Conservation (phyloP, 2,888 invertebrate genomes). For the Agrochola lota region DNA sequence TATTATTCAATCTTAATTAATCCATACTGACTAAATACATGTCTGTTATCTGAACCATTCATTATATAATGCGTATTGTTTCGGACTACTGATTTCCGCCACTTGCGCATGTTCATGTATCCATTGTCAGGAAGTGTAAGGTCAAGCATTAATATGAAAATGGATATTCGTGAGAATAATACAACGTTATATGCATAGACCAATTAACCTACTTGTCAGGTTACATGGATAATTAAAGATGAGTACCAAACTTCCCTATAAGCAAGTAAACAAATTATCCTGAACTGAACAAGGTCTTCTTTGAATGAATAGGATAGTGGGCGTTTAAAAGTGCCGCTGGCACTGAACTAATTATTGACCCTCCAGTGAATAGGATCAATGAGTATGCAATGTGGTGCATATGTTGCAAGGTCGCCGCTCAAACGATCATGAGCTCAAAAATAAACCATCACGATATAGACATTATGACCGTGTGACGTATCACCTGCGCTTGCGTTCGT, state of each 20-base stretch:
- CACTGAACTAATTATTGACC: conserved; percentile 77
- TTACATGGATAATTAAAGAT: conserved; percentile 46
- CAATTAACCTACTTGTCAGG: conserved; percentile 59
- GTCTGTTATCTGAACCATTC: conserved; percentile 52
- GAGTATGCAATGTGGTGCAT: conserved; percentile 75
- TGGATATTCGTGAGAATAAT: conserved; percentile 57
- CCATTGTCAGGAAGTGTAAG: conserved; percentile 73
- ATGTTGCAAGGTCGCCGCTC: conserved; percentile 77
- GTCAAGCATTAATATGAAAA: conserved; percentile 61
- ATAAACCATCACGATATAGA: conserved; percentile 74
- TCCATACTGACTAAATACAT: conserved; percentile 25
- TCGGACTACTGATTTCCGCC: conserved; percentile 69
- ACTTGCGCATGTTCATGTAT: conserved; percentile 68
- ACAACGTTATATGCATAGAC: conserved; percentile 45
- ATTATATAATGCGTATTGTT: conserved; percentile 71
- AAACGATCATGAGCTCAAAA: conserved; percentile 73
- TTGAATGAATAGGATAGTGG: conserved; percentile 76
- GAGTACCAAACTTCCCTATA: conserved; percentile 51
- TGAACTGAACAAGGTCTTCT: conserved; percentile 61
- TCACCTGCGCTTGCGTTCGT: conserved; percentile 64
- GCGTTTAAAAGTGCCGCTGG: conserved; percentile 76
- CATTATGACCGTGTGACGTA: conserved; percentile 66
- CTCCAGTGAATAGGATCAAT: conserved; percentile 72
- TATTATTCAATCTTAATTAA: conserved; percentile 59
- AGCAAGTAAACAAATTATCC: conserved; percentile 57